Evolutionary conservation across 2,888 invertebrate species (phyloP).

Genomic region (Plagiodera versicolora): DNA sequence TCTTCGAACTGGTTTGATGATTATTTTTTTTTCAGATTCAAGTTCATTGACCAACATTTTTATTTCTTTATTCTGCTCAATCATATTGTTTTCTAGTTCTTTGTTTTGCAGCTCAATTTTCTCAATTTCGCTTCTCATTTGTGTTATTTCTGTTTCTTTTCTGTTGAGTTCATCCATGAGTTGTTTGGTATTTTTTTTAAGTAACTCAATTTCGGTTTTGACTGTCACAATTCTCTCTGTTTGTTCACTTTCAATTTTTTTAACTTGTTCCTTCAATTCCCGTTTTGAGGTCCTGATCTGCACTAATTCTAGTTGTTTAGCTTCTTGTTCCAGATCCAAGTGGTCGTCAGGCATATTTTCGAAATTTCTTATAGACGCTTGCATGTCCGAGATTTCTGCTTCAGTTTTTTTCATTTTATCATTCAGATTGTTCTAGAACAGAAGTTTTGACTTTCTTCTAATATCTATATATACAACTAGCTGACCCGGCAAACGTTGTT

Average conservation of each 20-base stretch:
- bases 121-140: background rate
- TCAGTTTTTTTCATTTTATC: background rate
- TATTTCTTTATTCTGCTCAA: background rate
- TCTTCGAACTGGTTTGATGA: background rate
- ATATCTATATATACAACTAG: too few species aligned
- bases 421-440: background rate
- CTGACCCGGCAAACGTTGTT: too few species aligned
- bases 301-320: background rate
- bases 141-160: background rate
- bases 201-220: background rate
- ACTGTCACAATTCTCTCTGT: background rate
- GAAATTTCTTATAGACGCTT: background rate
- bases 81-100: background rate
- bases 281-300: background rate
- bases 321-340: background rate
- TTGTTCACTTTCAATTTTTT: background rate
- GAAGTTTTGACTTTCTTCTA: too few species aligned
- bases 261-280: background rate
- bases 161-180: background rate
- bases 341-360: background rate
- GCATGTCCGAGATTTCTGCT: background rate
- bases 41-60: background rate
- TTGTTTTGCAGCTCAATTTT: background rate
- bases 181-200: background rate
- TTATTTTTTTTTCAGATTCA: background rate